Conservation (phyloP, 53 echinoderm and acorn worm genomes). For the Crossaster papposus region DNA sequence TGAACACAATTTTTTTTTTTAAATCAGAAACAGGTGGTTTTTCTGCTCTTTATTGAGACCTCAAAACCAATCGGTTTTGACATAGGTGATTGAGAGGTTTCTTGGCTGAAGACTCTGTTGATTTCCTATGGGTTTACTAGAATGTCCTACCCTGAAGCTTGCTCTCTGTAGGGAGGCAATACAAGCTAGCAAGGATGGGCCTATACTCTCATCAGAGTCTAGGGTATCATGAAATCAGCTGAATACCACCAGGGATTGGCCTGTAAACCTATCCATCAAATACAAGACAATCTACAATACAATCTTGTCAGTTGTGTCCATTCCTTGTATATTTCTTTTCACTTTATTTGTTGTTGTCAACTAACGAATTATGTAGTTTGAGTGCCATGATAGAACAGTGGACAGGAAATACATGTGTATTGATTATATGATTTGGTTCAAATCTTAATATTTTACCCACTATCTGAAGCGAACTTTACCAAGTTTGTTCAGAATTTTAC, state of each 20-base stretch:
- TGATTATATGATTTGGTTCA: too few relatives aligned
- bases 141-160: conserved; percentile 5
- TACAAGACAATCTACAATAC: not conserved
- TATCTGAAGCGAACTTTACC: too few relatives aligned
- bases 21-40: not conserved
- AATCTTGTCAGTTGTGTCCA: not conserved
- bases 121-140: conserved; percentile 1
- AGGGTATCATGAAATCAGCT: not conserved
- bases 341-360: not conserved
- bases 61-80: not conserved
- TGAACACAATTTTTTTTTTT: not conserved
- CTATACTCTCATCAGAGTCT: not conserved
- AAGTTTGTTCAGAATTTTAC: too few relatives aligned
- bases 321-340: not conserved
- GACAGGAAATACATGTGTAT: too few relatives aligned
- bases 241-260: not conserved
- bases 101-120: not conserved
- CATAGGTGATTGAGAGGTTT: not conserved
- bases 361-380: too few relatives aligned
- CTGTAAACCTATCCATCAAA: not conserved
- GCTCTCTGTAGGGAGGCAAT: not conserved
- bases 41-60: not conserved
- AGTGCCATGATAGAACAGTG: too few relatives aligned
- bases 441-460: too few relatives aligned
- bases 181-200: not conserved